These are phyloP conservation scores for Carassius carassius DNA, from an alignment of 2,113 vertebrate species.

Conservation along the genomic window DNA sequence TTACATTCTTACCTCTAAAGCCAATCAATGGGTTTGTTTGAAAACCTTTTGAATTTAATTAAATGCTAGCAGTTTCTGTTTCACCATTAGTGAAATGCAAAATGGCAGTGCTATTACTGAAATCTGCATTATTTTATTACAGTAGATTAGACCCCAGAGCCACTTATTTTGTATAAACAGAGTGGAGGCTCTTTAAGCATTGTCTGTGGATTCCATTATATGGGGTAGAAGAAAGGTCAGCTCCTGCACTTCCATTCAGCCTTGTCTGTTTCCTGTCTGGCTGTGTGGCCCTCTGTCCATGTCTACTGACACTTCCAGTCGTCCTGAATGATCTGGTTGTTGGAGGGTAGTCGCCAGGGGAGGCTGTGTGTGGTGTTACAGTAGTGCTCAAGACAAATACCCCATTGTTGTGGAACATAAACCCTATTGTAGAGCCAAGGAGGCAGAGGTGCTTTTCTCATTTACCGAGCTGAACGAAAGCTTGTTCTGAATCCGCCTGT, in stretches of 20 bases:
- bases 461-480: conserved; percentile 45
- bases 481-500: conserved; percentile 41
- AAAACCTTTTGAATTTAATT: background rate
- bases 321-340: conserved; percentile 48
- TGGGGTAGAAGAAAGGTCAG: background rate
- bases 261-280: conserved; percentile 19
- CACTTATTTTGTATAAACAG: conserved; percentile 1
- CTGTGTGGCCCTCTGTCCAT: conserved; percentile 26
- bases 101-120: conserved; percentile 7
- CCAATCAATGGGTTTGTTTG: background rate
- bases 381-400: conserved; percentile 53
- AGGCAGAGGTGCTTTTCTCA: conserved; percentile 36
- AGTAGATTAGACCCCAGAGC: background rate
- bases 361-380: conserved; percentile 48
- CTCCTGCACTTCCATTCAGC: conserved; percentile 16
- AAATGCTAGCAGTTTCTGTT: background rate
- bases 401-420: conserved; percentile 57
- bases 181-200: background rate
- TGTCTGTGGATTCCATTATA: background rate
- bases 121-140: conserved; percentile 3
- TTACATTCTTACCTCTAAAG: too few species aligned
- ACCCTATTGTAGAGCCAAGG: conserved; percentile 46
- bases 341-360: conserved; percentile 2
- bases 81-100: background rate
- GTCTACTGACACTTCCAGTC: conserved; percentile 6